Percentiles rank a stretch among this genome's conserved stretches.
Evolutionary conservation across 2,888 invertebrate genomes (phyloP).

Genomic region (Tinea pellionella): DNA sequence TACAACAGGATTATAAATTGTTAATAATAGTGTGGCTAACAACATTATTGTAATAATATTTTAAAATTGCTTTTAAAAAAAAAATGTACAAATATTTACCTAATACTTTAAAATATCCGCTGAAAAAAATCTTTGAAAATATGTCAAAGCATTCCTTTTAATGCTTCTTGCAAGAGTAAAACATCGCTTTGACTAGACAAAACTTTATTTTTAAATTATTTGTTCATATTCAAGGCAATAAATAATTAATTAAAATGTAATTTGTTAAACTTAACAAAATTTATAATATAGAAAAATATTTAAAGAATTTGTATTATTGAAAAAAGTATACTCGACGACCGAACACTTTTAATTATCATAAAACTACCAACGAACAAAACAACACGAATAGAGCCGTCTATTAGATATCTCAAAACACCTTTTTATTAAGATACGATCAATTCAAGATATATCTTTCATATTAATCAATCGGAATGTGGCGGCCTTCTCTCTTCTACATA

Average conservation of each 20-base stretch:
- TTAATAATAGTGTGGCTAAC: too few species aligned
- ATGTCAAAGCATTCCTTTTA: too few species aligned
- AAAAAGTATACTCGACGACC: constrained; percentile 11
- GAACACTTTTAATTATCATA: constrained; percentile 41
- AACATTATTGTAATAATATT: too few species aligned
- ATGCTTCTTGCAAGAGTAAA: too few species aligned
- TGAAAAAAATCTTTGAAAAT: too few species aligned
- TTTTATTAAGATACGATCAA: constrained; percentile 55
- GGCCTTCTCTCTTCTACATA: constrained; percentile 23
- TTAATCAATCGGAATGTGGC: constrained; percentile 59
- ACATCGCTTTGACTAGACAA: too few species aligned
- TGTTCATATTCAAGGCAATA: not conserved
- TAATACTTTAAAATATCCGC: too few species aligned
- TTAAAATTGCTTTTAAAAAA: too few species aligned
- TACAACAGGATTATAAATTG: too few species aligned
- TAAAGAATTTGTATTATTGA: not conserved
- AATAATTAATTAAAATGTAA: not conserved
- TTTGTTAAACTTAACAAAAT: not conserved
- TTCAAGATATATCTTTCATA: constrained; percentile 25
- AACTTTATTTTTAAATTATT: too few species aligned
- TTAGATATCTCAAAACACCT: constrained; percentile 55
- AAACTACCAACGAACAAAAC: constrained; percentile 23
- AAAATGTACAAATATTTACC: too few species aligned
- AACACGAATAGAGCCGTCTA: constrained; percentile 42
- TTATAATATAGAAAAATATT: not conserved